Evolutionary conservation across 2,888 invertebrate genomes (phyloP).

Genomic region (Pseudoips prasinana): DNA sequence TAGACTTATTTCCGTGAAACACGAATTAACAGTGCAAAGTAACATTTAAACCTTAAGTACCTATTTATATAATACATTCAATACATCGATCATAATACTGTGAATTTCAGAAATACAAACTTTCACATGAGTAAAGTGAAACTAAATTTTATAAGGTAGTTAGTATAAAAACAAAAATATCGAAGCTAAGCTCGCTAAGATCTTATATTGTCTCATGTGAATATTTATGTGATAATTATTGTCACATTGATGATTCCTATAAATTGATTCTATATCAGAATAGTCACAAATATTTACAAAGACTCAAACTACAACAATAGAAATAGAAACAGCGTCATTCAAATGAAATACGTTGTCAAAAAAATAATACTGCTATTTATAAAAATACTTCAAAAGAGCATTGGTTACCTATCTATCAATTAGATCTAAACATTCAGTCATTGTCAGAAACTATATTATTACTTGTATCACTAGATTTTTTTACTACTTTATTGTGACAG

Average conservation of each 20-base stretch:
- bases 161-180: slow-evolving; percentile 22
- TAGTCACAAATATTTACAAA: slow-evolving; percentile 35
- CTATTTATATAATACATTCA: slow-evolving; percentile 14
- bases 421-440: slow-evolving; percentile 69
- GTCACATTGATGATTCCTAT: slow-evolving; percentile 62
- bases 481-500: slow-evolving; percentile 51
- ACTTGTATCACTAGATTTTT: slow-evolving; percentile 53
- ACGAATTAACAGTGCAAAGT: slow-evolving; percentile 32
- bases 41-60: slow-evolving; percentile 21
- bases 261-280: slow-evolving; percentile 38
- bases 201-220: slow-evolving; percentile 65
- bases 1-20: slow-evolving; percentile 17
- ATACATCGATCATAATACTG: slow-evolving; percentile 18
- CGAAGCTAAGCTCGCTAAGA: slow-evolving; percentile 70
- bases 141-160: slow-evolving; percentile 14
- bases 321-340: slow-evolving; percentile 23
- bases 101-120: neutral
- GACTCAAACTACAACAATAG: slow-evolving; percentile 25
- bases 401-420: slow-evolving; percentile 28
- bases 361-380: slow-evolving; percentile 52
- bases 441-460: slow-evolving; percentile 61
- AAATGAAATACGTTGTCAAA: slow-evolving; percentile 21
- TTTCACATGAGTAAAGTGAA: slow-evolving; percentile 14
- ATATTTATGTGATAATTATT: slow-evolving; percentile 74
- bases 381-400: slow-evolving; percentile 36